Conservation (phyloP, 1,140 invertebrate genomes). For the Cydia fagiglandana region DNA sequence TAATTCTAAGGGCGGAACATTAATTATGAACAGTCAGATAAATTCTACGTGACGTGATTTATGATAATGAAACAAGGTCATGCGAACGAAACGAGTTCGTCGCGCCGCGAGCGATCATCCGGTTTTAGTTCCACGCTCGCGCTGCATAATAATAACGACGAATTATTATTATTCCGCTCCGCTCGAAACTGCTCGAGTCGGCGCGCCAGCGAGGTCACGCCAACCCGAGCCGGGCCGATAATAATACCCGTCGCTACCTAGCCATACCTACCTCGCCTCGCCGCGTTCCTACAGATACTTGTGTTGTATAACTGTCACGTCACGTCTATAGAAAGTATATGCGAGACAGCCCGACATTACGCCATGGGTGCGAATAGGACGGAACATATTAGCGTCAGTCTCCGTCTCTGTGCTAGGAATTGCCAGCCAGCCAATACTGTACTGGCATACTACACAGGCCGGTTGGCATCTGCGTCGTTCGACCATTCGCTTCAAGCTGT, state of each 20-base stretch:
- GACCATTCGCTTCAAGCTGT: constrained; percentile 5
- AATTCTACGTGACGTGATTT: constrained; percentile 20
- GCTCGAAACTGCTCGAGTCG: constrained; percentile 16
- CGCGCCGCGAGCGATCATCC: constrained; percentile 1
- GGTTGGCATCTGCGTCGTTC: constrained; percentile 60
- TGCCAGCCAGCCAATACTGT: constrained; percentile 70
- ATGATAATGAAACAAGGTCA: constrained; percentile 17
- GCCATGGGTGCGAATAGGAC: constrained; percentile 48
- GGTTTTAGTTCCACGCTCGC: not conserved
- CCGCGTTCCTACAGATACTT: constrained; percentile 41
- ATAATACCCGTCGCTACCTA: constrained; percentile 43
- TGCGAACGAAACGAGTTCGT: constrained; percentile 14
- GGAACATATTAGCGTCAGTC: constrained; percentile 39
- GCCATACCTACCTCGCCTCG: constrained; percentile 21
- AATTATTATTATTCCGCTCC: constrained; percentile 20
- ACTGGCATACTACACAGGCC: constrained; percentile 57
- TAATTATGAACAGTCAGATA: constrained; percentile 2
- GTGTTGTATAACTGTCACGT: constrained; percentile 46
- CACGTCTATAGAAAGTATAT: constrained; percentile 47
- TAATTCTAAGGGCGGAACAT: not conserved
- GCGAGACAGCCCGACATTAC: constrained; percentile 42
- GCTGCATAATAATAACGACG: constrained; percentile 27
- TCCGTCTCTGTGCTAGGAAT: constrained; percentile 49
- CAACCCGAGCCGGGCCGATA: constrained; percentile 43
- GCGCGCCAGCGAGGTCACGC: constrained; percentile 27